Conservation (phyloP, 2,113 vertebrate genomes). For the Lontra canadensis region DNA sequence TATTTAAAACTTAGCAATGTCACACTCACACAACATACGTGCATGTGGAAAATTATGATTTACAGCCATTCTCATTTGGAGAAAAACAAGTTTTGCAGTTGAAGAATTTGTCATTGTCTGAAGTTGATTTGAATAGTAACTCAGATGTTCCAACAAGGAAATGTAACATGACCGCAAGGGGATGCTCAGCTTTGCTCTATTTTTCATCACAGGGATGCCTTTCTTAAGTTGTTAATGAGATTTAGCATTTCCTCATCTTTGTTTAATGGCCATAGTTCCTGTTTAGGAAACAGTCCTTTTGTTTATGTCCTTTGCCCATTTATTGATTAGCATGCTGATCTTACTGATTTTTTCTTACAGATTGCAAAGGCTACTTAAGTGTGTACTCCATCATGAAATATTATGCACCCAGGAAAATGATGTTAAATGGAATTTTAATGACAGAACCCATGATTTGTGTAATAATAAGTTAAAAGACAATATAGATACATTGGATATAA, state of each 20-base stretch:
- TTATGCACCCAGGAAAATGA: conserved; percentile 29
- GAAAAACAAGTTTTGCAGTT: conserved; percentile 47
- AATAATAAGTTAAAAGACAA: neutral
- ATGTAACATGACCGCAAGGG: neutral
- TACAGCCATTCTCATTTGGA: neutral
- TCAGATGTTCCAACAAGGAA: conserved; percentile 3
- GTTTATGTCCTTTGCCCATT: neutral
- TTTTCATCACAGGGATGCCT: neutral
- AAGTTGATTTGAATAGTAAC: neutral
- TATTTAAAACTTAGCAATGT: neutral
- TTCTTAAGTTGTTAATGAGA: neutral
- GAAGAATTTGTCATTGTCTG: conserved; percentile 53
- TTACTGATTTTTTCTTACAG: neutral
- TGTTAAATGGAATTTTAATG: neutral
- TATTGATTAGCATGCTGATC: neutral
- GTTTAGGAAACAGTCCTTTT: neutral
- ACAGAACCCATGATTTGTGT: neutral
- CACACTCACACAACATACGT: neutral
- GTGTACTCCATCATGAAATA: neutral
- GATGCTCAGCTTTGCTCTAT: neutral
- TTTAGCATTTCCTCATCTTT: neutral
- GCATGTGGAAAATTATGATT: conserved; percentile 31
- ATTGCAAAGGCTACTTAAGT: neutral
- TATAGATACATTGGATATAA: neutral
- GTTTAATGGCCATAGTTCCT: neutral